Evolutionary conservation across 2,888 invertebrate genomes (phyloP).

Genomic region (Adelphocoris suturalis): DNA sequence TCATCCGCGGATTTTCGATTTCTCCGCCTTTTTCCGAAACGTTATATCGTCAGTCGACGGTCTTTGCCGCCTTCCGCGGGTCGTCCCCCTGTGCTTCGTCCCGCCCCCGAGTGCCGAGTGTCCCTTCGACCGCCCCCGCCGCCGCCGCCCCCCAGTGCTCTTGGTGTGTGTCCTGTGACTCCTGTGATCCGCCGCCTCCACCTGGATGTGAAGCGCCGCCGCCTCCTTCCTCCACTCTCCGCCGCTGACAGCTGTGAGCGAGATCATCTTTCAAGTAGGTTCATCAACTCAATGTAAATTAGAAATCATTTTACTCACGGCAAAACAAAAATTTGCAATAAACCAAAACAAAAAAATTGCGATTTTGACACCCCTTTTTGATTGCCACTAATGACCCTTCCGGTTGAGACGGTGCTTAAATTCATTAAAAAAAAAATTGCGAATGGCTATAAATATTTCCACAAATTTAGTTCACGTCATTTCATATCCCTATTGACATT

Average conservation of each 20-base stretch:
- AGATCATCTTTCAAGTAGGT: neutral
- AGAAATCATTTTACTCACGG: too few species aligned
- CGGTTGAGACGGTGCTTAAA: too few species aligned
- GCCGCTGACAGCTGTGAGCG: neutral
- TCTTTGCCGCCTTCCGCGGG: neutral
- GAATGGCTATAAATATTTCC: too few species aligned
- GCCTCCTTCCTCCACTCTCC: neutral
- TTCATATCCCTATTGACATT: too few species aligned
- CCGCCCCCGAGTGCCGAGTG: constrained; percentile 18
- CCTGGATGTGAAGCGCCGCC: constrained; percentile 17
- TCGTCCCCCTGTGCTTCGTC: neutral
- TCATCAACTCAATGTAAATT: too few species aligned
- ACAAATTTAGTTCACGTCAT: too few species aligned
- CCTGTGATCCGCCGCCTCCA: neutral
- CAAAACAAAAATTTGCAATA: too few species aligned
- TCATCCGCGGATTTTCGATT: neutral
- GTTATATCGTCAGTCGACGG: neutral
- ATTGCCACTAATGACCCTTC: too few species aligned
- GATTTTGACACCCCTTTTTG: too few species aligned
- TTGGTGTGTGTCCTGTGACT: constrained; percentile 34
- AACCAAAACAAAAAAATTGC: too few species aligned
- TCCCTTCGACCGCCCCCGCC: neutral
- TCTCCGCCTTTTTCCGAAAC: neutral
- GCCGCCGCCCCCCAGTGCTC: constrained; percentile 7
- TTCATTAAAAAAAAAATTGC: too few species aligned